phyloP scores from a whole-genome alignment of 2,888 invertebrate genomes.

The Siphonodentalium dalli region DNA sequence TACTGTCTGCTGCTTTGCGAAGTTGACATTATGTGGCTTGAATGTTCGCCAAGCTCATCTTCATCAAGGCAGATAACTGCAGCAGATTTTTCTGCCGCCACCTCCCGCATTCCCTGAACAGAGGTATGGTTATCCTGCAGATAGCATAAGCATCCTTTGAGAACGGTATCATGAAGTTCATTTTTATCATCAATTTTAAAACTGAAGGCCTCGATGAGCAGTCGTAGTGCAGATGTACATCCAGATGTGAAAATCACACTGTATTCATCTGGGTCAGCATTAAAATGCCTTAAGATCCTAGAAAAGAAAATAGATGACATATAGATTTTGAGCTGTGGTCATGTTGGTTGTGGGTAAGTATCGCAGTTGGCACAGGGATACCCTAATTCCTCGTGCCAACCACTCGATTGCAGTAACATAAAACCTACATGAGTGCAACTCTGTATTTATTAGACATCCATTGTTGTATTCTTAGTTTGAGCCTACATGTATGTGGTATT shows the following conservation, averaged over 20 bases:
- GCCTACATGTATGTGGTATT: too few relatives aligned
- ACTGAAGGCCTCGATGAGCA: constrained; percentile 80
- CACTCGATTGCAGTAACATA: too few relatives aligned
- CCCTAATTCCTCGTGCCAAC: too few relatives aligned
- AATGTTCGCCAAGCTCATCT: constrained; percentile 30
- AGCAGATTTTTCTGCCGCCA: constrained; percentile 67
- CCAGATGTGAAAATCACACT: constrained; percentile 92
- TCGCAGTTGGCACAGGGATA: too few relatives aligned
- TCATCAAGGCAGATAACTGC: constrained; percentile 41
- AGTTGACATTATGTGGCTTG: not conserved
- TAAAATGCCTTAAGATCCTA: constrained; percentile 85
- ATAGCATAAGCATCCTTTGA: constrained; percentile 76
- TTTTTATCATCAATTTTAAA: not conserved
- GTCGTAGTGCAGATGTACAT: constrained; percentile 85
- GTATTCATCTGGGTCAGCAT: constrained; percentile 81
- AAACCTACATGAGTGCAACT: too few relatives aligned
- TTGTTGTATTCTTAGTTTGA: too few relatives aligned
- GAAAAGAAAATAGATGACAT: constrained; percentile 39
- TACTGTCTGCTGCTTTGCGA: constrained; percentile 10
- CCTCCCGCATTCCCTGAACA: constrained; percentile 87
- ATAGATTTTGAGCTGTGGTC: not conserved
- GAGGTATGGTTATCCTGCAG: constrained; percentile 94
- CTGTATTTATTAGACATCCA: too few relatives aligned
- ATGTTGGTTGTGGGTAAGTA: not conserved
- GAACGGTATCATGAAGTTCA: not conserved